Evolutionary conservation across 2,888 invertebrate genomes (phyloP).

Genomic region (Lepidochitona cinerea): DNA sequence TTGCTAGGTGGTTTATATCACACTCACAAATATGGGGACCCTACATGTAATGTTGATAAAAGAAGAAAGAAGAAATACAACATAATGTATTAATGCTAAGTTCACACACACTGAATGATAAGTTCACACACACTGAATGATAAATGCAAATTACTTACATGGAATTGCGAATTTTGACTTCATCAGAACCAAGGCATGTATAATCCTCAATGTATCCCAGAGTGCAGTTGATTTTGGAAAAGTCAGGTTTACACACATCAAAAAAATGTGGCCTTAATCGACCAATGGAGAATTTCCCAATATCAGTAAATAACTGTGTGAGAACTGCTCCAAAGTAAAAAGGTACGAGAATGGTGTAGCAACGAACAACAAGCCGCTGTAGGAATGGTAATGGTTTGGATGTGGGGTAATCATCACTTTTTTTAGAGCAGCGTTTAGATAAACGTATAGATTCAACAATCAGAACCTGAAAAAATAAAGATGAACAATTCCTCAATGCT

Average conservation of each 20-base stretch:
- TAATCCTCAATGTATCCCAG: slow-evolving; percentile 45
- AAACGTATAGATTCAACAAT: not conserved
- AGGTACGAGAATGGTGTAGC: not conserved
- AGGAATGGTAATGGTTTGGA: not conserved
- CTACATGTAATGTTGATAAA: too few species aligned
- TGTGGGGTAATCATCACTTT: not conserved
- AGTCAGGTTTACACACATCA: slow-evolving; percentile 83
- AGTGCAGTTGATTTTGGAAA: slow-evolving; percentile 33
- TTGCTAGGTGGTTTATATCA: too few species aligned
- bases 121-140: not conserved
- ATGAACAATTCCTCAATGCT: too few species aligned
- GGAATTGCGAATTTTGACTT: slow-evolving; percentile 43
- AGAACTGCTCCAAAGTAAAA: slow-evolving; percentile 91
- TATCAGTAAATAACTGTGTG: slow-evolving; percentile 89
- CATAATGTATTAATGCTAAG: too few species aligned
- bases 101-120: too few species aligned
- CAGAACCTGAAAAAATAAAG: not conserved
- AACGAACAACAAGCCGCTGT: not conserved
- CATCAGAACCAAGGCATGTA: slow-evolving; percentile 43
- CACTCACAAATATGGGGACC: too few species aligned
- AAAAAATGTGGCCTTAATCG: slow-evolving; percentile 95
- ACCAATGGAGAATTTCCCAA: slow-evolving; percentile 94
- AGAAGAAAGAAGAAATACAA: too few species aligned
- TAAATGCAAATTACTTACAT: slow-evolving; percentile 36
- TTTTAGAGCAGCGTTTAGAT: not conserved